Conservation (phyloP, 2,888 invertebrate species). For the Dysmachus trigonus region DNA sequence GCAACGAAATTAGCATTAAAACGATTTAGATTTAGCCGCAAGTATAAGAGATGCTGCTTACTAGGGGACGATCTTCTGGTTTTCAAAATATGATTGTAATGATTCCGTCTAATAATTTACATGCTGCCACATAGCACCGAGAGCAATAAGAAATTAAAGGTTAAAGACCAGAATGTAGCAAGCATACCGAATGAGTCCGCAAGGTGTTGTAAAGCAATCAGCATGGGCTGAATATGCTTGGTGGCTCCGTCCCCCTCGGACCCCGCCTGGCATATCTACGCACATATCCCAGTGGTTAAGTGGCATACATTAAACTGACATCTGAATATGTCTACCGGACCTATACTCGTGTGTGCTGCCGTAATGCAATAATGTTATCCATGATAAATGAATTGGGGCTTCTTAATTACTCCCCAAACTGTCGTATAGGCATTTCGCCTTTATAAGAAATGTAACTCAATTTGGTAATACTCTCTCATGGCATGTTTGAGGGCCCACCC, state of each 20-base stretch:
- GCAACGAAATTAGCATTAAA: neutral
- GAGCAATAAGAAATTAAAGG: conserved; percentile 55
- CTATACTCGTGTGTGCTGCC: conserved; percentile 41
- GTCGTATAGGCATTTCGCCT: conserved; percentile 58
- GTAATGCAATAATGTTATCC: conserved; percentile 54
- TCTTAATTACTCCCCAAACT: conserved; percentile 62
- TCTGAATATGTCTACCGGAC: conserved; percentile 36
- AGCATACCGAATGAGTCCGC: conserved; percentile 58
- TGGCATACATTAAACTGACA: conserved; percentile 48
- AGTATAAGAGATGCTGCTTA: neutral
- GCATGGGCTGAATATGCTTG: conserved; percentile 51
- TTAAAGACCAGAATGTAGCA: conserved; percentile 53
- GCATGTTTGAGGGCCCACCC: conserved; percentile 42
- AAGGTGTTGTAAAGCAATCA: conserved; percentile 61
- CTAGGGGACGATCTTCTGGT: neutral
- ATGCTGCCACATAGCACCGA: conserved; percentile 24
- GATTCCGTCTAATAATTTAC: conserved; percentile 15
- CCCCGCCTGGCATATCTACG: neutral
- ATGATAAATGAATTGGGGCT: conserved; percentile 61
- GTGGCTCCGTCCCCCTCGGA: neutral
- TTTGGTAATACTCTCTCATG: conserved; percentile 55
- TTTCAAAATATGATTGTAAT: neutral
- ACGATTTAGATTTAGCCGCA: neutral
- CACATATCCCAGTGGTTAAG: conserved; percentile 48
- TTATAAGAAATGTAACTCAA: conserved; percentile 57